phyloP scores from a whole-genome alignment of 2,113 vertebrate species.

The Formicarius rufipectus region DNA sequence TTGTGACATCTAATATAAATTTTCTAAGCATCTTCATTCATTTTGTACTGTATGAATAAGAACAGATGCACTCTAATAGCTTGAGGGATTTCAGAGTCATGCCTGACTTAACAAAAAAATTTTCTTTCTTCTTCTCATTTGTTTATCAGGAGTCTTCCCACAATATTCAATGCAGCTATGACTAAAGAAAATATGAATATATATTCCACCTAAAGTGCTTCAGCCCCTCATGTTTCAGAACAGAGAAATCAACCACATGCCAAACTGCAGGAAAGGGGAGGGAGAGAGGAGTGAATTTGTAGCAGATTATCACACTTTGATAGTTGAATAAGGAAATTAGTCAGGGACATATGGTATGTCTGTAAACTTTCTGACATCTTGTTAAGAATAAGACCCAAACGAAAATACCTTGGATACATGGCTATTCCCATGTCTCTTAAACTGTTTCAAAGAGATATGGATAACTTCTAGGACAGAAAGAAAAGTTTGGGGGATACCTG shows the following conservation, averaged over 20 bases:
- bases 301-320: not conserved
- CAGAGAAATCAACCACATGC: not conserved
- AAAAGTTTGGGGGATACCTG: accelerated
- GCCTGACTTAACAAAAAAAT: not conserved
- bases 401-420: not conserved
- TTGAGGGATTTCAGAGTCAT: not conserved
- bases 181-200: not conserved
- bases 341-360: not conserved
- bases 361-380: not conserved
- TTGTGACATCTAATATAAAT: not conserved
- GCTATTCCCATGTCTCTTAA: not conserved
- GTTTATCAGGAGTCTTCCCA: not conserved
- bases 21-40: not conserved
- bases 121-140: not conserved
- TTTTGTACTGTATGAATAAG: not conserved
- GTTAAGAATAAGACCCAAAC: not conserved
- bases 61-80: not conserved
- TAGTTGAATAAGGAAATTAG: not conserved
- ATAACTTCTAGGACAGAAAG: not conserved
- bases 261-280: not conserved
- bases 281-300: not conserved
- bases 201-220: not conserved
- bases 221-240: not conserved
- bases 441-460: not conserved
- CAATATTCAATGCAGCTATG: not conserved